Evolutionary conservation across 2,797 vertebrate species (phyloP), one percentile per base, ranked within the genome.

Genomic region (Labroides dimidiatus): DNA sequence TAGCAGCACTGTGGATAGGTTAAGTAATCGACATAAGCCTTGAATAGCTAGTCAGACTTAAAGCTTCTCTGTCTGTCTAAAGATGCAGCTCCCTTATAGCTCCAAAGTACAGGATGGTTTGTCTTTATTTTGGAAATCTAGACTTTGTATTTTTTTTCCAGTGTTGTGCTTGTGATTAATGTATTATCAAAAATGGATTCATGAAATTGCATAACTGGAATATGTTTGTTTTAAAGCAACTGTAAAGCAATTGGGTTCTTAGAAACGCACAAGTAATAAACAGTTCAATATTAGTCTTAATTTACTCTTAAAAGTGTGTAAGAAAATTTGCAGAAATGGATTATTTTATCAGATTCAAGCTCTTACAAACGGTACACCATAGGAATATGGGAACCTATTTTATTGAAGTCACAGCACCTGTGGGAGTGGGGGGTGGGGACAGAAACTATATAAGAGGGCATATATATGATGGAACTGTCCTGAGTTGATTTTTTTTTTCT

Each of bases 141-240:
- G 81, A 81, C 52, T 89, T 81, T 90, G 68, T 87, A 80, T 56
- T 75, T 77, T 60, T 66, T 54, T 44, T 55, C 57, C 47, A 57
- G 71, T 90, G 70, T 87, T 81, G 71, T 87, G 70, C 71, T 91
- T 81, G 79, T 90, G 53, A 78, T 78, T 84, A 84, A 78, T 80
- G 75, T 84, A 80, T 64, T 86, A 76, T 81, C 87, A 47, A 81
- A 84, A 64, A 80, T 73, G 57, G 83, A 64, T 78, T 64, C 75
- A 87, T 78, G 53, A 52, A 68, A 84, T 77, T 73, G 71, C 64
- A 58, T 86, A 91, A 93, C 92, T 93, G 87, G 91, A 94, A 93
- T 73, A 66, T 84, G 77, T 89, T 63, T 69, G 59, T 85, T 73
- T 75, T 66, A 57, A 85, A 80, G 69, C 83, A 72, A 72, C 82